These are phyloP conservation scores for Dendrolimus kikuchii DNA, from an alignment of 1,140 invertebrate species.

Conservation along the genomic window DNA sequence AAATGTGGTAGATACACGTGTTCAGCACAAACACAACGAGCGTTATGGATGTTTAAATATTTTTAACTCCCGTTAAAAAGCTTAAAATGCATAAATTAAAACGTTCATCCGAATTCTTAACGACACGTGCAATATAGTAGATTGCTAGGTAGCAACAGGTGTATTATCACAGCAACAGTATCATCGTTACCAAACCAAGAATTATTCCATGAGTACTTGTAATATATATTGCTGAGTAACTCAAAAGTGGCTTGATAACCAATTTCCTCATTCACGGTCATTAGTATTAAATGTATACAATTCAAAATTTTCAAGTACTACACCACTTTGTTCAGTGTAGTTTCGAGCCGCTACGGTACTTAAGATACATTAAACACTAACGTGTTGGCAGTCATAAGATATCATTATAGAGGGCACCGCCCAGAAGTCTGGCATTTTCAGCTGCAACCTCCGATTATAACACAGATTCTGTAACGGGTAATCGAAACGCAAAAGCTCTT, in stretches of 20 bases:
- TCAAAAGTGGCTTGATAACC: conserved; percentile 26
- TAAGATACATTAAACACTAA: conserved; percentile 45
- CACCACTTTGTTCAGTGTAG: conserved; percentile 27
- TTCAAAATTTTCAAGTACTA: conserved; percentile 45
- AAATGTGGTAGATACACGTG: too few relatives aligned
- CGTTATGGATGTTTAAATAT: too few relatives aligned
- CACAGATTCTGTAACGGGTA: conserved; percentile 37
- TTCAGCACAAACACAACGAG: too few relatives aligned
- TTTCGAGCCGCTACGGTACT: conserved; percentile 29
- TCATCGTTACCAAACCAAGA: too few relatives aligned
- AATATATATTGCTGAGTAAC: conserved; percentile 5
- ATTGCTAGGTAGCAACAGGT: too few relatives aligned
- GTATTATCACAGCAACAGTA: too few relatives aligned
- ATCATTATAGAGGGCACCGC: conserved; percentile 35
- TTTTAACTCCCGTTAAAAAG: too few relatives aligned
- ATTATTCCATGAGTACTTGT: not conserved
- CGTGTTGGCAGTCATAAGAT: conserved; percentile 29
- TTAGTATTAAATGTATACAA: conserved; percentile 28
- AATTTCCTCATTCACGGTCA: conserved; percentile 44
- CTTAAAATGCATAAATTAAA: too few relatives aligned
- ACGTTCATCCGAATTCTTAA: too few relatives aligned
- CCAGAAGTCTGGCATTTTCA: conserved; percentile 31
- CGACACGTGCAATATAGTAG: too few relatives aligned
- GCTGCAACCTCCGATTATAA: conserved; percentile 50
- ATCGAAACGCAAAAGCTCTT: conserved; percentile 33